Conservation (phyloP, 2,113 vertebrate species). For the Cheilinus undulatus region DNA sequence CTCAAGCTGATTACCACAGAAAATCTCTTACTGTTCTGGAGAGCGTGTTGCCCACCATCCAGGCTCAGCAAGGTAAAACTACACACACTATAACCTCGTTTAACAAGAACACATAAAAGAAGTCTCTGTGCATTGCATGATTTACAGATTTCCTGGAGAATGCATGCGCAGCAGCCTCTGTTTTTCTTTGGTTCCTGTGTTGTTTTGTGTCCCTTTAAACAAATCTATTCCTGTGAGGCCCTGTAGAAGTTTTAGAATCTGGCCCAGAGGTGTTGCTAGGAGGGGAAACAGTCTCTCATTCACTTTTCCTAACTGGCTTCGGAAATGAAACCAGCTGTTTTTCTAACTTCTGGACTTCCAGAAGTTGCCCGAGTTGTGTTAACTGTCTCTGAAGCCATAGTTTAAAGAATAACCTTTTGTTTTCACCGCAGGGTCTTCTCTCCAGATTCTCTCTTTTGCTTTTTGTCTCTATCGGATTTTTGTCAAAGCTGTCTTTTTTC, state of each 20-base stretch:
- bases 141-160: not conserved
- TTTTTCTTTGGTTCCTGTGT: slow-evolving; percentile 28
- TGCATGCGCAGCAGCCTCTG: not conserved
- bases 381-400: slow-evolving; percentile 3
- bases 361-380: not conserved
- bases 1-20: slow-evolving; percentile 99
- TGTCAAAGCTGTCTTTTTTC: slow-evolving; percentile 29
- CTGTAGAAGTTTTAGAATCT: not conserved
- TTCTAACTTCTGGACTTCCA: slow-evolving; percentile 8
- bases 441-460: not conserved
- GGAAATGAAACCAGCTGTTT: slow-evolving; percentile 27
- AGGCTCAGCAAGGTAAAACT: slow-evolving; percentile 94
- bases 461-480: slow-evolving; percentile 14
- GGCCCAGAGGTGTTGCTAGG: slow-evolving; percentile 12
- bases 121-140: not conserved
- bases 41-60: slow-evolving; percentile 94
- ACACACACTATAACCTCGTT: not conserved
- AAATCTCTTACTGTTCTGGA: slow-evolving; percentile 98
- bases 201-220: slow-evolving; percentile 28
- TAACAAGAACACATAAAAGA: not conserved
- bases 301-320: not conserved
- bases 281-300: slow-evolving; percentile 13
- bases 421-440: slow-evolving; percentile 9
- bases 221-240: slow-evolving; percentile 8
- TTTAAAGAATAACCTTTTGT: slow-evolving; percentile 42